These are phyloP conservation scores for Lycia hirtaria DNA, from an alignment of 2,888 invertebrate genomes.

Conservation along the genomic window DNA sequence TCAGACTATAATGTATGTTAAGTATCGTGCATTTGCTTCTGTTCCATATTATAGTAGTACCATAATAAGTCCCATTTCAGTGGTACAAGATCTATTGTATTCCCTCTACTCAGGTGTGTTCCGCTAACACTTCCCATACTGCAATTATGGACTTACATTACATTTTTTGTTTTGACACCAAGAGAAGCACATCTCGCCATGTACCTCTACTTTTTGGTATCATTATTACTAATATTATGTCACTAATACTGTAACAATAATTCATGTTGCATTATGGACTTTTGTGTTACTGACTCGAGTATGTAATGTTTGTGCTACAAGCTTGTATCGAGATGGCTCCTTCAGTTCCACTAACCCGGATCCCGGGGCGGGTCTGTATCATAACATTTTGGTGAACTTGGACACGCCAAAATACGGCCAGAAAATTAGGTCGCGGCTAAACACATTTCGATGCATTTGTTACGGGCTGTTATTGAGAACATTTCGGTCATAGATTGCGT, in stretches of 20 bases:
- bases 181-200: conserved; percentile 3
- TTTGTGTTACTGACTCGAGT: conserved; percentile 58
- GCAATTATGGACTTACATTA: conserved; percentile 16
- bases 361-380: conserved; percentile 56
- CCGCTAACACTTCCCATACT: conserved; percentile 18
- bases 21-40: neutral
- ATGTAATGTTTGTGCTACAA: conserved; percentile 52
- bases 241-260: conserved; percentile 9
- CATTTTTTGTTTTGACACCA: conserved; percentile 21
- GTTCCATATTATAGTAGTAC: neutral
- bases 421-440: conserved; percentile 32
- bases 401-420: conserved; percentile 29
- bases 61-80: neutral
- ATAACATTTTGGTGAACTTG: conserved; percentile 42
- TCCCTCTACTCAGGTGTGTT: conserved; percentile 8
- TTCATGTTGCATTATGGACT: conserved; percentile 49
- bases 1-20: no score
- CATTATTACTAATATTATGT: conserved; percentile 10
- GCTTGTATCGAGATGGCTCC: conserved; percentile 39
- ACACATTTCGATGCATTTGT: conserved; percentile 31
- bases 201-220: conserved; percentile 20
- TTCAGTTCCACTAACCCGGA: conserved; percentile 13
- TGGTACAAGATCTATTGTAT: conserved; percentile 3
- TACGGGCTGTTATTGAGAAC: conserved; percentile 43
- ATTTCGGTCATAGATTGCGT: no score